These are phyloP conservation scores for Telmatherina bonti DNA, from an alignment of 2,797 vertebrate genomes.

Conservation along the genomic window DNA sequence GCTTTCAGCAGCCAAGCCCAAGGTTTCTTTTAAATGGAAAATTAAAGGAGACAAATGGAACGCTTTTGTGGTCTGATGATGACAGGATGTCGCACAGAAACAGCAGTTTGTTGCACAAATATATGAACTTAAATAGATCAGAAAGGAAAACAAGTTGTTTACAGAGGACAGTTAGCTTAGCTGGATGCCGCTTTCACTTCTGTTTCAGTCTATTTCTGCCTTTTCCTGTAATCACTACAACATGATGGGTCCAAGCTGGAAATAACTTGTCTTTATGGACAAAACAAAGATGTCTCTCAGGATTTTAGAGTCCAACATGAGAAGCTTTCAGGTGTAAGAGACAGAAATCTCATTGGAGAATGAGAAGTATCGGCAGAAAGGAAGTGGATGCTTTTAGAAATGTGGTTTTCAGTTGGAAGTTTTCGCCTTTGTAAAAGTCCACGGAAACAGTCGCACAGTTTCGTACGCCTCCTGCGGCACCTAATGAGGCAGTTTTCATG, in stretches of 20 bases:
- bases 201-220: background rate
- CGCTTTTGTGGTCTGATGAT: constrained; percentile 22
- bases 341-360: too few relatives aligned
- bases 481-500: too few relatives aligned
- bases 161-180: background rate
- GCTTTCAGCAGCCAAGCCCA: constrained; percentile 36
- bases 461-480: too few relatives aligned
- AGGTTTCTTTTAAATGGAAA: constrained; percentile 52
- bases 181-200: constrained; percentile 3
- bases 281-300: too few relatives aligned
- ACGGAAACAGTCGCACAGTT: too few relatives aligned
- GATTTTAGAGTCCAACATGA: too few relatives aligned
- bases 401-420: too few relatives aligned
- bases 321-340: too few relatives aligned
- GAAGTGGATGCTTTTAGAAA: too few relatives aligned
- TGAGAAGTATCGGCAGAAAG: too few relatives aligned
- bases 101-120: constrained; percentile 29
- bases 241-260: background rate
- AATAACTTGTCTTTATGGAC: background rate
- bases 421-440: too few relatives aligned
- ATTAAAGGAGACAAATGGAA: constrained; percentile 47
- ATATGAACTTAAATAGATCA: constrained; percentile 22
- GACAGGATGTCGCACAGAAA: constrained; percentile 32
- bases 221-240: constrained; percentile 16
- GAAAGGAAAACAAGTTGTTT: constrained; percentile 18